Base-by-base conservation (phyloP, 2,797 vertebrate species). In the Atherinosoma microstoma region DNA sequence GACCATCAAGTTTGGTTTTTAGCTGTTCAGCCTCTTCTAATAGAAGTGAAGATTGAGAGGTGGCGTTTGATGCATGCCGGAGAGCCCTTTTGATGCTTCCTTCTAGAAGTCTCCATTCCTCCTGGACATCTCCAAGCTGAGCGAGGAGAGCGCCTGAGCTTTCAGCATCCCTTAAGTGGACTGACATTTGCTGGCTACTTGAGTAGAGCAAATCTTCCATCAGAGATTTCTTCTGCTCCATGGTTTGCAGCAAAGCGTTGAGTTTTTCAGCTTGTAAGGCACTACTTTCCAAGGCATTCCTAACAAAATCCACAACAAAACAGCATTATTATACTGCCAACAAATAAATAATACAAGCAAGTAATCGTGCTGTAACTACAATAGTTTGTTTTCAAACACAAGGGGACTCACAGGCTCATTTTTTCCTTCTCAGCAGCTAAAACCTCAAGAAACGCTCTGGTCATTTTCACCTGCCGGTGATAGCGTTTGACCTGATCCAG, bases 351-450 rank as follows among this genome's bases (percentile, higher is more conserved):
- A 9, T 1, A 1, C 24, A 27, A 13, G 2, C 27, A 54, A 7
- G 3, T 18, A 3, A 29, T 29, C 3, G 12, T 27, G 49, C 11
- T 27, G 42, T 29, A 15, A 13, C 11, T 9, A 30, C 16, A 57
- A 27, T 57, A 27, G 2, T n/a, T 51, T 2, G 29, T 9, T 58
- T 58, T 49, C 2, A 24, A 62, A 47, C 2, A 64, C 1, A 59
- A n/a, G 2, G 10, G 9, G 60, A 96, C 97, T 97, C 89, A 99
- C 98, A 89, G 70, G 91, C 91, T 96, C 6, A 95, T 87, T 67
- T 91, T 94, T 73, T 96, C 95, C 72, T 95, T 94, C 81, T 96
- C 95, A 9, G 78, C 80, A 5, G 91, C 85, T 27, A 96, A 78
- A 66, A 77, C 91, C 70, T 94, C 92, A 82, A 97, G 80, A 0